Evolutionary conservation across 2,113 vertebrate species (phyloP).

Genomic region (Epinephelus cyanopodus): DNA sequence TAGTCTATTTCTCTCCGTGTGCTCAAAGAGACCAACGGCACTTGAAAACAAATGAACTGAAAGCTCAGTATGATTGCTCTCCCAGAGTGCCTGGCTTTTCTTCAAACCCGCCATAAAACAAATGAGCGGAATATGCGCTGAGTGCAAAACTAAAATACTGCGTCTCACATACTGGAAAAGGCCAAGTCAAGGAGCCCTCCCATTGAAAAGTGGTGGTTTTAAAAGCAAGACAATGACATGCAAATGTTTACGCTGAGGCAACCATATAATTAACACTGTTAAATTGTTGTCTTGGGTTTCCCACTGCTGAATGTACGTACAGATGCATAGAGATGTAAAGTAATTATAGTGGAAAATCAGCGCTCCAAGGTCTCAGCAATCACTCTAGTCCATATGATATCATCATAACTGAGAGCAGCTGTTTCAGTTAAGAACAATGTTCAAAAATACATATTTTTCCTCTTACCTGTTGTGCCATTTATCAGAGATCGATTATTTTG

Average conservation of each 20-base stretch:
- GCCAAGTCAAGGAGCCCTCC: neutral
- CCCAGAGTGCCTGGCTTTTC: constrained; percentile 1
- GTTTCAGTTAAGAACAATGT: no score
- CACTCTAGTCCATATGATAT: no score
- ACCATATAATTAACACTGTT: neutral
- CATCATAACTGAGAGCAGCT: no score
- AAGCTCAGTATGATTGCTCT: neutral
- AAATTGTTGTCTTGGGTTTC: neutral
- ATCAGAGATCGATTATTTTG: no score
- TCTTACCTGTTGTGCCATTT: no score
- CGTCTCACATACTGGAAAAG: neutral
- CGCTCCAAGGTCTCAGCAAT: no score
- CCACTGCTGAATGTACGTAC: neutral
- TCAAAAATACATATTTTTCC: no score
- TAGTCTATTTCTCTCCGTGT: neutral
- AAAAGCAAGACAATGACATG: neutral
- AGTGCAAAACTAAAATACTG: constrained; percentile 9
- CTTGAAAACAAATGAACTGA: constrained; percentile 16
- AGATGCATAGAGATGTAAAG: no score
- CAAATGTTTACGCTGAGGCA: neutral
- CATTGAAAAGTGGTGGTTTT: neutral
- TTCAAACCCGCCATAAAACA: neutral
- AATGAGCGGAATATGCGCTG: neutral
- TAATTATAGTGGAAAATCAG: no score
- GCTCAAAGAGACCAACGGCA: neutral